Base-by-base conservation (phyloP, 2,888 invertebrate genomes). In the Stegophylla sp. region DNA sequence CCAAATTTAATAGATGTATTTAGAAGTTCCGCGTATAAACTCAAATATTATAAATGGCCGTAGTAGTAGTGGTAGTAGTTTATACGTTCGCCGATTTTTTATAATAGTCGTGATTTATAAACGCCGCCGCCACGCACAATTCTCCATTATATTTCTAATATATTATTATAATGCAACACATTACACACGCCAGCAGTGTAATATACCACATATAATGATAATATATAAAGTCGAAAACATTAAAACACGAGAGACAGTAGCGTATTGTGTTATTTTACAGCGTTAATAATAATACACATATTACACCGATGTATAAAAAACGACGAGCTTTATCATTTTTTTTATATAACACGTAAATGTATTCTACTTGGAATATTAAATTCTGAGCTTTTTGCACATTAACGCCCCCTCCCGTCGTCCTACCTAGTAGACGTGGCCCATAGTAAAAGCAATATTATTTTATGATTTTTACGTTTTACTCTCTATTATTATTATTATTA, bases 111-210 rank as follows among this genome's bases (percentile, higher is more conserved):
- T 20, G 51, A 51, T 69, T 69, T 20, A 69, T 51, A 48, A 48
- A n/a, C n/a, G n/a, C n/a, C n/a, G n/a, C n/a, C n/a, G 9, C 4
- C 10, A 7, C 34, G 20, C n/a, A 66, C 23, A 45, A 53, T 53
- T 71, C 41, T 53, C 41, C 41, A 34, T 53, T 71, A 71, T 71
- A 71, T 17, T 53, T 41, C 15, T 53, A 23, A 10, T n/a, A n/a
- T n/a, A n/a, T n/a, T n/a, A n/a, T n/a, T n/a, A n/a, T 26, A 45
- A 26, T 17, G n/a, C 20, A 12, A 56, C 56, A 12, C 20, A 1
- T 10, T 34, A 10, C 20, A 23, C 10, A 3, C 23, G 20, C 23
- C n/a, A n/a, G 3, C 56, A 7, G 12, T 56, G n/a, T 53, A 0
- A 43, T 43, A 43, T 43, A 43, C 4, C 10, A 43, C 4, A 9